Conservation (phyloP, 2,888 invertebrate genomes). For the Punctoribates punctum region DNA sequence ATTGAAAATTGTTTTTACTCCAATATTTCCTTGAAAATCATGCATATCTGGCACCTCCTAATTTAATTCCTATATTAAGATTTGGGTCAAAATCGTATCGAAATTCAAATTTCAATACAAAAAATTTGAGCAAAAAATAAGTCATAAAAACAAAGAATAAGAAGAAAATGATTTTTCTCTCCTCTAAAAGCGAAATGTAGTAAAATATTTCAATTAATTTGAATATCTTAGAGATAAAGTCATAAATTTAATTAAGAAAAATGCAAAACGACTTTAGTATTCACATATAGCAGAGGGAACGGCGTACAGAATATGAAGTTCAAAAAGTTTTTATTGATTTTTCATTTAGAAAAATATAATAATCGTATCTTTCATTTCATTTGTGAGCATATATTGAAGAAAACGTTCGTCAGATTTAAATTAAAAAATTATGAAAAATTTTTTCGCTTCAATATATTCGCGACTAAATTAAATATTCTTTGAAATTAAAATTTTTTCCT, state of each 20-base stretch:
- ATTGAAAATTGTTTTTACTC: too few species aligned
- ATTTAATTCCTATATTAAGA: too few species aligned
- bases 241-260: conserved; percentile 36
- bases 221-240: conserved; percentile 25
- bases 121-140: not conserved
- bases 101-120: not conserved
- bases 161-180: not conserved
- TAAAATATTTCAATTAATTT: conserved; percentile 9
- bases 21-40: too few species aligned
- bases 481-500: conserved; percentile 5
- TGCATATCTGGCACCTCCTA: too few species aligned
- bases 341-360: conserved; percentile 26
- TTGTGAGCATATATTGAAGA: not conserved
- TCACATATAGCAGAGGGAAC: not conserved
- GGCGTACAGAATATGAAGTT: not conserved
- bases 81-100: not conserved
- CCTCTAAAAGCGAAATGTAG: not conserved
- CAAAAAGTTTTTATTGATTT: conserved; percentile 8
- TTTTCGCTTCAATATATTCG: not conserved
- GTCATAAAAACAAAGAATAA: conserved; percentile 4
- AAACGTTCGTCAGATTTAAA: conserved; percentile 1
- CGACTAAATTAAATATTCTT: not conserved
- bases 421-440: conserved; percentile 15
- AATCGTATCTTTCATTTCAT: not conserved
- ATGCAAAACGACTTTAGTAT: not conserved